These are phyloP conservation scores for Pantala flavescens DNA, from an alignment of 1,140 invertebrate species.

Conservation along the genomic window DNA sequence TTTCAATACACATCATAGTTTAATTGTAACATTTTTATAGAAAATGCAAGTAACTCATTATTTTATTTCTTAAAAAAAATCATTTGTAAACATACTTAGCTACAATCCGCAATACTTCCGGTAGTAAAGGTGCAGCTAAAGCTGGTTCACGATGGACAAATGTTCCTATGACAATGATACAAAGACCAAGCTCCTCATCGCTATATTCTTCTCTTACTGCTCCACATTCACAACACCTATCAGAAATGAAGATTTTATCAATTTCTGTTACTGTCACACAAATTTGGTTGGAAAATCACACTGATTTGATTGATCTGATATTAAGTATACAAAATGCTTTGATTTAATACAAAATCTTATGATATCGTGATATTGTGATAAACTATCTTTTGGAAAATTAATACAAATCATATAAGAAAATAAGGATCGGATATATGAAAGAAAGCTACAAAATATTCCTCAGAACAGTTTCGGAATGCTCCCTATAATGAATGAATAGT, in stretches of 20 bases:
- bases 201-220: conserved; percentile 82
- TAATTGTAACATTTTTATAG: no score
- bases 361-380: no score
- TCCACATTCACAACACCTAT: conserved; percentile 69
- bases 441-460: no score
- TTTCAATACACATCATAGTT: no score
- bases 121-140: conserved; percentile 82
- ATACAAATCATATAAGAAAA: no score
- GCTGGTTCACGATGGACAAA: conserved; percentile 93
- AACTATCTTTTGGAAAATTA: no score
- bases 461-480: no score
- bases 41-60: no score
- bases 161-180: conserved; percentile 86
- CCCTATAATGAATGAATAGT: no score
- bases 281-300: conserved; percentile 9
- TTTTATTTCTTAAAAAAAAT: no score
- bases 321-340: neutral
- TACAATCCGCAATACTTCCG: conserved; percentile 80
- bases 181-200: conserved; percentile 91
- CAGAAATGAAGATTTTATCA: conserved; percentile 18
- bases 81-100: conserved; percentile 55
- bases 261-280: neutral
- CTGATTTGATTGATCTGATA: neutral
- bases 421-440: no score
- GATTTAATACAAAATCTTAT: neutral